Evolutionary conservation across 2,113 vertebrate species (phyloP), one percentile per base, ranked within the genome.

Genomic region (Plecturocebus donacophilus): DNA sequence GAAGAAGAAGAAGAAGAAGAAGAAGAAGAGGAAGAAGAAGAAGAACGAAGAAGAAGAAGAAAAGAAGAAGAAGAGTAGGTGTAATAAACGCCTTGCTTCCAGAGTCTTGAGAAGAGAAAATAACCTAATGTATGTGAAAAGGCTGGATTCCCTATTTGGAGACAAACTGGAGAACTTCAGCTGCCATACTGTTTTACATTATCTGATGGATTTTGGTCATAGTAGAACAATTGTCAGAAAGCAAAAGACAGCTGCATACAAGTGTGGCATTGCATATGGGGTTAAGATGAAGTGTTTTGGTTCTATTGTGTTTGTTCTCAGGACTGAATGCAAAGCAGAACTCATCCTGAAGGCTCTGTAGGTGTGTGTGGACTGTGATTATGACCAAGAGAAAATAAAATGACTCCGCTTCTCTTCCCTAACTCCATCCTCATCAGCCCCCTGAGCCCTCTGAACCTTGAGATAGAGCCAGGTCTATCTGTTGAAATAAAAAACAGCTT

Each of bases 171-270:
- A 94, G 47, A 71, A 49, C 45, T 75, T 64, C 40, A 93, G 87
- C 45, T 89, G 95, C 81, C 91, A 81, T 77, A 68, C 82, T 66
- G 73, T 82, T 91, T 93, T 93, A 54, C 42, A 32, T 94, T 87
- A 84, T 84, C 49, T 92, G 68, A 52, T 87, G 90, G 68, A 91
- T 79, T 93, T 95, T 20, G 27, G 38, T 85, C 73, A 94, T 87
- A 89, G 91, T 91, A 91, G 84, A 94, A 77, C 42, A 81, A 64
- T 71, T 97, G 82, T 95, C 92, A 86, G 89, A 94, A 93, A 96
- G 77, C 73, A 85, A 93, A 96, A 95, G 89, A 71, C 40, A 96
- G 71, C 83, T 97, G 71, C 42, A 30, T 66, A 32, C 52, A 66
- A 75, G 76, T 12, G 35, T 90, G 73, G 81, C 70, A 85, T 76